Conservation (phyloP, 2,113 vertebrate genomes). For the Sialia sialis region DNA sequence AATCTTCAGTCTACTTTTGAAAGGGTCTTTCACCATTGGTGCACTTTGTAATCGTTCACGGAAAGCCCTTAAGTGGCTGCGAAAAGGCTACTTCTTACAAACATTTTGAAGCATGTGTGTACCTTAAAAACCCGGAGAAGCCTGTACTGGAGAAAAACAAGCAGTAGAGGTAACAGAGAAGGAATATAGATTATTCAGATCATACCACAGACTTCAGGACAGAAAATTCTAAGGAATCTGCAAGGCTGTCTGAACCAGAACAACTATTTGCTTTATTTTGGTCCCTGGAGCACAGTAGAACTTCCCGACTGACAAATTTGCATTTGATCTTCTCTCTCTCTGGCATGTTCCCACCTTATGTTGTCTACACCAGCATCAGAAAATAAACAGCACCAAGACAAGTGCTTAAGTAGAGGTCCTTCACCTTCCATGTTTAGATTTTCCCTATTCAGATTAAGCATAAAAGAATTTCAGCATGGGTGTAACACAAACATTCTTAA, state of each 20-base stretch:
- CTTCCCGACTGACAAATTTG: neutral
- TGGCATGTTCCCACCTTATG: neutral
- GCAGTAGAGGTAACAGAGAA: neutral
- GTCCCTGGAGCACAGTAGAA: neutral
- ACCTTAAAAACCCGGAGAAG: neutral
- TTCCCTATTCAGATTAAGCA: neutral
- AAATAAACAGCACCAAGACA: neutral
- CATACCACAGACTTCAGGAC: neutral
- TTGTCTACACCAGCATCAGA: neutral
- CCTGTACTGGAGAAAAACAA: neutral
- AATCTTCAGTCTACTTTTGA: neutral
- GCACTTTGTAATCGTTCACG: neutral
- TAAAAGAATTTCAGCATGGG: neutral
- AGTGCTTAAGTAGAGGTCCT: neutral
- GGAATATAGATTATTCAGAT: neutral
- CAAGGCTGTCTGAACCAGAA: neutral
- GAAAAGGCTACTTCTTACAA: neutral
- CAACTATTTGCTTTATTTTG: neutral
- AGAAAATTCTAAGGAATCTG: neutral
- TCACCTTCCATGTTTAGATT: neutral
- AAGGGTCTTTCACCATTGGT: neutral
- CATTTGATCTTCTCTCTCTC: neutral
- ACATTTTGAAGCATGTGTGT: fast-evolving
- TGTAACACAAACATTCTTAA: neutral
- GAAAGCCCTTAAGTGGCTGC: neutral